These are phyloP conservation scores for Ceratotherium simum DNA, from an alignment of 2,113 vertebrate genomes.

Conservation along the genomic window DNA sequence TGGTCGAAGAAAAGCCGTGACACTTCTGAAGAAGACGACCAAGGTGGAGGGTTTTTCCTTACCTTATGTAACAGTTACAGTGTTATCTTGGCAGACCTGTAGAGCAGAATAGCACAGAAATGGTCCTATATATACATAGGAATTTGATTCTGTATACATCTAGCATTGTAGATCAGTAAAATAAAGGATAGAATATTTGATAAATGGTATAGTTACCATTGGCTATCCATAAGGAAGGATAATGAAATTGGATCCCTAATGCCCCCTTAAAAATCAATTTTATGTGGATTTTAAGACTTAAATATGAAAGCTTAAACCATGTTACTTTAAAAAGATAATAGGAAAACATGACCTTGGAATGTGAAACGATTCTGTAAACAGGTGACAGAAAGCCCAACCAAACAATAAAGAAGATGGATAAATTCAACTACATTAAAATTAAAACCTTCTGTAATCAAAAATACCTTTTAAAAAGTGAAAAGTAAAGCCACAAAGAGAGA, in stretches of 20 bases:
- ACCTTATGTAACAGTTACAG: background rate
- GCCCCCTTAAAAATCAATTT: background rate
- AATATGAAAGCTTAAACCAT: background rate
- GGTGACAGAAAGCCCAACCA: background rate
- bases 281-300: background rate
- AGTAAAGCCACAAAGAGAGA: background rate
- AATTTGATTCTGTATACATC: background rate
- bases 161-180: background rate
- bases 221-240: background rate
- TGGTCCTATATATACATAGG: background rate
- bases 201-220: background rate
- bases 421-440: background rate
- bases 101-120: background rate
- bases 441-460: background rate
- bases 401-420: background rate
- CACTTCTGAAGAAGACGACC: background rate
- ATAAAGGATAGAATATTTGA: background rate
- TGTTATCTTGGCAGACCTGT: background rate
- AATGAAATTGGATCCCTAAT: background rate
- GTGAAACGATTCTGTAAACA: background rate
- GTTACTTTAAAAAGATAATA: background rate
- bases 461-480: background rate
- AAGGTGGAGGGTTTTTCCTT: background rate
- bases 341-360: background rate
- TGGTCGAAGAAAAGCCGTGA: background rate